A percentile compares a stretch with the other conserved stretches of the same genome.
Conservation (phyloP, 2,797 vertebrate genomes). For the Pantherophis alleghaniensis region DNA sequence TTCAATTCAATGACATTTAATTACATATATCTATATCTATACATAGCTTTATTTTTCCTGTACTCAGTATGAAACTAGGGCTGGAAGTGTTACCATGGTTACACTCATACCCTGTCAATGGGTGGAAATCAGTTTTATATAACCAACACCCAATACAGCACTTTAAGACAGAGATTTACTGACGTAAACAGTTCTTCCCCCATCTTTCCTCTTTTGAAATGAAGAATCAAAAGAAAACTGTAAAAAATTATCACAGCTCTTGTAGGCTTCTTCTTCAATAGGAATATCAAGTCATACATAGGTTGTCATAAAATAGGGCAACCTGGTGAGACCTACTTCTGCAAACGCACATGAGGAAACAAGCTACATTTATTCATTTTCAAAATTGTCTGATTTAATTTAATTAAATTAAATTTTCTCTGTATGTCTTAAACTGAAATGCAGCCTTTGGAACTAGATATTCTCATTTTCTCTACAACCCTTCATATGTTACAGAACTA, state of each 20-base stretch:
- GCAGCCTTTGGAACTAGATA: neutral
- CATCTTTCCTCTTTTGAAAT: neutral
- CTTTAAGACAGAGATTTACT: neutral
- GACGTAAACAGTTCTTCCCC: neutral
- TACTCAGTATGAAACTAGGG: neutral
- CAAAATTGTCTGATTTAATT: neutral
- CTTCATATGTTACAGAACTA: neutral
- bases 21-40: constrained; percentile 3
- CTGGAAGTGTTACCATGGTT: constrained; percentile 22
- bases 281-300: neutral
- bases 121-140: neutral
- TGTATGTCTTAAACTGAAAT: neutral
- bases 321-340: neutral
- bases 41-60: neutral
- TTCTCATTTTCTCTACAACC: neutral
- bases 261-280: neutral
- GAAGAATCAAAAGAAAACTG: neutral
- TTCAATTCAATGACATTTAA: constrained; percentile 12
- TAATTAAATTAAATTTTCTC: neutral
- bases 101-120: neutral
- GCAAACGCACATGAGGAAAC: neutral
- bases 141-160: neutral
- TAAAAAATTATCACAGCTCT: neutral
- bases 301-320: neutral
- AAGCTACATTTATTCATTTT: neutral